A percentile compares a stretch with the other conserved stretches of the same genome.
Conservation (phyloP, 2,797 vertebrate species). For the Parauchenoglanis ngamensis region DNA sequence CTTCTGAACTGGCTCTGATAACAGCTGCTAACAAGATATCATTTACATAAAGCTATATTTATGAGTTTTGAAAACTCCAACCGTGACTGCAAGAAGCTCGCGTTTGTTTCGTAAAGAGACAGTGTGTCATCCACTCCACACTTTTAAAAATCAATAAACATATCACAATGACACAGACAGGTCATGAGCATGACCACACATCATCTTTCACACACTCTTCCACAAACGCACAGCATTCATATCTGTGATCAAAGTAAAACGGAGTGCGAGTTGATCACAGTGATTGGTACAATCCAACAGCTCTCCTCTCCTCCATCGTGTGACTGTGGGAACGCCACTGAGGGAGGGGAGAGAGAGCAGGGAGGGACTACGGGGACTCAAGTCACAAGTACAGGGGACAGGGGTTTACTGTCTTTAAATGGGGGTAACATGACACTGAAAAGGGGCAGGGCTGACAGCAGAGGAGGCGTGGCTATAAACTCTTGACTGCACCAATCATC, state of each 20-base stretch:
- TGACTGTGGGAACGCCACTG: conserved; percentile 42
- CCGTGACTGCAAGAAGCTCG: neutral
- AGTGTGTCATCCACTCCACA: conserved; percentile 74
- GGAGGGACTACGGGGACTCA: conserved; percentile 34
- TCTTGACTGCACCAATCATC: conserved; percentile 78
- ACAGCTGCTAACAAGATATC: neutral
- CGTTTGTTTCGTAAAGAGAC: conserved; percentile 15
- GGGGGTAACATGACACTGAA: conserved; percentile 54
- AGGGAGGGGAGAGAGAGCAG: conserved; percentile 63
- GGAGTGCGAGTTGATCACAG: conserved; percentile 50
- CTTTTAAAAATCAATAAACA: conserved; percentile 56
- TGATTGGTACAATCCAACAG: conserved; percentile 57
- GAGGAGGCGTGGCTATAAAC: conserved; percentile 65
- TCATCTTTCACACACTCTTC: conserved; percentile 18
- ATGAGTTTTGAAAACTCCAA: neutral
- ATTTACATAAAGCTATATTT: neutral
- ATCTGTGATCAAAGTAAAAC: conserved; percentile 50
- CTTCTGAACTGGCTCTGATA: neutral
- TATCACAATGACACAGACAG: conserved; percentile 50
- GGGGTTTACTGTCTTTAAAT: conserved; percentile 47
- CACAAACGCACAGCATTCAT: conserved; percentile 28
- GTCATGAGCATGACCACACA: conserved; percentile 2
- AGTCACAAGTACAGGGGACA: neutral
- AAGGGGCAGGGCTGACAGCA: conserved; percentile 30
- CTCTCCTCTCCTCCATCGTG: conserved; percentile 39